phyloP scores from a whole-genome alignment of 2,113 vertebrate species.

The Rattus norvegicus region GRCr8 NC_086020.1:35726501-35727000 shows the following conservation, averaged over 20 bases:
- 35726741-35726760: background rate
- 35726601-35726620: background rate
- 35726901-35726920: background rate
- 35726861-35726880: background rate
- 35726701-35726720: background rate
- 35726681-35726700: background rate
- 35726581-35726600: background rate
- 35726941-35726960: background rate
- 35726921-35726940: background rate
- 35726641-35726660: background rate
- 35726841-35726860: background rate
- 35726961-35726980: background rate
- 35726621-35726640: background rate
- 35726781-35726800: conserved; percentile 9
- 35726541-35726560: background rate
- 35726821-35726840: background rate
- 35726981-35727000: background rate
- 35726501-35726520: background rate
- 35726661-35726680: background rate
- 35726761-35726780: background rate
- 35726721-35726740: conserved; percentile 20
- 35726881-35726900: conserved; percentile 2
- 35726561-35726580: conserved; percentile 39
- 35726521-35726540: background rate
- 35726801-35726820: conserved; percentile 26